Conservation (phyloP, 2,888 invertebrate genomes). For the Brachycybe producta region DNA sequence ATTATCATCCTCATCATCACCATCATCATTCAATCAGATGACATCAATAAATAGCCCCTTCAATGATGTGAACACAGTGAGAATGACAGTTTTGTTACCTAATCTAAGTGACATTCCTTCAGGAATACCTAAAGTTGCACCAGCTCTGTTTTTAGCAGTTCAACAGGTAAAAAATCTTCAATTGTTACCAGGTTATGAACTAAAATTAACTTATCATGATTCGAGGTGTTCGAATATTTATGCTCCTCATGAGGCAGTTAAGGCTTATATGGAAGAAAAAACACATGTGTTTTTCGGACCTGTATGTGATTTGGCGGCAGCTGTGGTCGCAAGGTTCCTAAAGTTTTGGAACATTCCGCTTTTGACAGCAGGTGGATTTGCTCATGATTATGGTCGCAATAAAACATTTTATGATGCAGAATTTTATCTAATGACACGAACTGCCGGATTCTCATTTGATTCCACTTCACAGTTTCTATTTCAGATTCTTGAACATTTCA, state of each 20-base stretch:
- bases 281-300: constrained; percentile 22
- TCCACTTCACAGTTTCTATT: constrained; percentile 19
- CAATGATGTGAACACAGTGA: constrained; percentile 13
- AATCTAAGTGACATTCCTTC: constrained; percentile 23
- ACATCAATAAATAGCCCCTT: too few species aligned
- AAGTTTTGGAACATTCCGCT: constrained; percentile 58
- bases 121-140: constrained; percentile 41
- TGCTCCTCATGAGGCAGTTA: constrained; percentile 40
- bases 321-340: constrained; percentile 62
- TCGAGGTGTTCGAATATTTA: constrained; percentile 26
- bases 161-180: constrained; percentile 32
- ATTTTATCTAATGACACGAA: constrained; percentile 61
- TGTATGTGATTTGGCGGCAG: constrained; percentile 32
- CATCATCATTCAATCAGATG: too few species aligned
- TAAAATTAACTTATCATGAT: constrained; percentile 24
- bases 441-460: constrained; percentile 41
- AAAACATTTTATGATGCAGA: constrained; percentile 58
- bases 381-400: constrained; percentile 58
- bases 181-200: constrained; percentile 40
- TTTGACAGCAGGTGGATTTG: constrained; percentile 66
- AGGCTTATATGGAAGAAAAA: constrained; percentile 15
- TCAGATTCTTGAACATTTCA: constrained; percentile 33
- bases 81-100: constrained; percentile 26
- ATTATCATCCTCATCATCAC: too few species aligned
- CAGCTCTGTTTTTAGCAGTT: constrained; percentile 49